Evolutionary conservation across 1,140 invertebrate species (phyloP).

Genomic region (Trichomalopsis sarcophagae): DNA sequence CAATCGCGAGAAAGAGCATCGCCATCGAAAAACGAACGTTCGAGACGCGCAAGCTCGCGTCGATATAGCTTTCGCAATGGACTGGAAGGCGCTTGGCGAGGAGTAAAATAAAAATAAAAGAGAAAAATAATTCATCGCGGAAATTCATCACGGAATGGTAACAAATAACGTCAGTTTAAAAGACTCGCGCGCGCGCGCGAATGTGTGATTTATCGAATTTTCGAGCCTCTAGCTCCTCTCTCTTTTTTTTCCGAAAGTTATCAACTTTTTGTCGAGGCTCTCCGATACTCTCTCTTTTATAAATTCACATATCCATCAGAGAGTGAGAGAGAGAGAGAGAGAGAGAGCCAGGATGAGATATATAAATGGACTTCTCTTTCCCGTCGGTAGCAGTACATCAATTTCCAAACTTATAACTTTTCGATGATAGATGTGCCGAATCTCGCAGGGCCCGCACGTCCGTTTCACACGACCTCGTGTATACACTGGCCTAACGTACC

Average conservation of each 20-base stretch:
- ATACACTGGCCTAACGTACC: background rate
- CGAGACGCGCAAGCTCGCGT: conserved; percentile 12
- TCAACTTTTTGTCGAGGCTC: background rate
- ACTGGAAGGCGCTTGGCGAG: background rate
- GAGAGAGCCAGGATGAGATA: background rate
- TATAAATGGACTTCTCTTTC: background rate
- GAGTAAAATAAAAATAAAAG: background rate
- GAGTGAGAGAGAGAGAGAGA: no score
- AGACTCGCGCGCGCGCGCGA: background rate
- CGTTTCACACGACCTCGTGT: background rate
- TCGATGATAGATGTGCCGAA: background rate
- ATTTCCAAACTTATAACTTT: conserved; percentile 5
- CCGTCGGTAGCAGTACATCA: background rate
- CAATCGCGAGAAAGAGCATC: conserved; percentile 43
- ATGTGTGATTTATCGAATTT: conserved; percentile 17
- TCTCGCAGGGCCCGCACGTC: background rate
- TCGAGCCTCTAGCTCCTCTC: background rate
- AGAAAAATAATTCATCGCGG: conserved; percentile 38
- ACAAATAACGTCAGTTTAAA: conserved; percentile 22
- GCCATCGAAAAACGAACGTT: conserved; percentile 29
- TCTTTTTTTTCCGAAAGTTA: conserved; percentile 16
- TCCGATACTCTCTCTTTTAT: background rate
- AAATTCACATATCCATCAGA: background rate
- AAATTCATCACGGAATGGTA: conserved; percentile 39
- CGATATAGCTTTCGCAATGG: conserved; percentile 41